Base-by-base conservation (phyloP, 2,113 vertebrate genomes). In the Ammospiza nelsoni region DNA sequence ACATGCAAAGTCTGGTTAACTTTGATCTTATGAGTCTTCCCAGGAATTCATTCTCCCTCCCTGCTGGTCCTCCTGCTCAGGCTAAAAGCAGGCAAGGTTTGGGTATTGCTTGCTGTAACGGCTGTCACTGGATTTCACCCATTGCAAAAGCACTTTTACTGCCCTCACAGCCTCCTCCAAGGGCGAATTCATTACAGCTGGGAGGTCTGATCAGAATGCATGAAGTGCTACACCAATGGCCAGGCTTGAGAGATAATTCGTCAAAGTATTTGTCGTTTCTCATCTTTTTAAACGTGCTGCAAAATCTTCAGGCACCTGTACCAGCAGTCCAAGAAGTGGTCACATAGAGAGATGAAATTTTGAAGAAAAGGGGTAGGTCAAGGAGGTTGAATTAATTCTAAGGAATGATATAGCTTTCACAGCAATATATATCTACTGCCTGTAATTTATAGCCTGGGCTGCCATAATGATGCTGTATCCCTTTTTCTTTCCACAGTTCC, bases 371-470 rank as follows among this genome's bases (percentile, higher is more conserved):
- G 71, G 9, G 16, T 71, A 92, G 94, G 90, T 92, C 85, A 89
- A 12, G 61, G 72, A 94, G 93, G 88, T 92, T 92, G 88, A 94
- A 95, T 88, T 95, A 27, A 93, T 96, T 97, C 83, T 80, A 75
- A 94, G 77, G 73, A 92, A 93, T 72, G 35, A 85, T 92, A 83
- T 6, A 92, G 87, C 61, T 95, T 93, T 94, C 88, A 86, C 71
- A 94, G 67, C 31, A 90, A 81, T 89, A 65, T 89, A 65, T 74
- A 97, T 84, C 78, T 95, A 55, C 77, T 71, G 74, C 80, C 76
- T 84, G 85, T 75, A 90, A 94, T 90, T 90, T 95, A 93, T 92
- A 89, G 65, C 62, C 43, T 4, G 2, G 52, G 41, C 65, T 93
- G 61, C 76, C 41, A 33, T 90, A 86, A 91, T 74, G 68, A 78